Evolutionary conservation across 2,113 vertebrate genomes (phyloP).

Genomic region (Sardina pilchardus): DNA sequence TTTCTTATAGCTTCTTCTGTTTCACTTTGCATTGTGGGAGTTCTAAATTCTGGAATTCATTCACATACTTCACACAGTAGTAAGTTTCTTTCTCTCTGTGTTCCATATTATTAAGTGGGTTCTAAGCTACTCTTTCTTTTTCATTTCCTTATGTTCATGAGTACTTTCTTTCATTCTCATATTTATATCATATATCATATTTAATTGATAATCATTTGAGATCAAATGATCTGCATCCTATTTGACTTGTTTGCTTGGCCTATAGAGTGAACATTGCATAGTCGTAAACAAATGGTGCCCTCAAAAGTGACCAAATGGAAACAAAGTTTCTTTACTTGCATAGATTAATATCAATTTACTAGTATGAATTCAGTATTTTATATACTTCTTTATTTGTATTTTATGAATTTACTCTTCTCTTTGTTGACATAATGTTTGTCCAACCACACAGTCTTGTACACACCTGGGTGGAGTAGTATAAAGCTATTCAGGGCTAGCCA

Average conservation of each 20-base stretch:
- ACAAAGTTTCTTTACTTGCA: neutral
- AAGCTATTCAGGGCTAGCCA: constrained; percentile 28
- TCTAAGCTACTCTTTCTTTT: neutral
- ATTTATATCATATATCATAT: too few relatives aligned
- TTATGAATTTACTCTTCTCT: neutral
- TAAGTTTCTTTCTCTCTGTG: neutral
- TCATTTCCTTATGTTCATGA: neutral
- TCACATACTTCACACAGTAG: neutral
- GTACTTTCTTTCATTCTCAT: neutral
- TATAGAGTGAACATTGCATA: too few relatives aligned
- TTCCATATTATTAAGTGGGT: neutral
- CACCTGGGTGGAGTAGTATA: constrained; percentile 16
- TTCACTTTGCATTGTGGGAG: neutral
- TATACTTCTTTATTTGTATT: neutral
- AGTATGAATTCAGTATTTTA: neutral
- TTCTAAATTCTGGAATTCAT: neutral
- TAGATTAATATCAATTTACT: neutral
- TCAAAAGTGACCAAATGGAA: too few relatives aligned
- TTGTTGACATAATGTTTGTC: neutral
- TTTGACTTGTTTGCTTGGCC: too few relatives aligned
- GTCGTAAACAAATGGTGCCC: too few relatives aligned
- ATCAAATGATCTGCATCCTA: too few relatives aligned
- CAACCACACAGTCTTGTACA: neutral
- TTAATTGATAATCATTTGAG: too few relatives aligned
- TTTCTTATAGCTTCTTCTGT: neutral